Evolutionary conservation across 1,140 invertebrate species (phyloP).

Genomic region (Heliconius melpomene): DNA sequence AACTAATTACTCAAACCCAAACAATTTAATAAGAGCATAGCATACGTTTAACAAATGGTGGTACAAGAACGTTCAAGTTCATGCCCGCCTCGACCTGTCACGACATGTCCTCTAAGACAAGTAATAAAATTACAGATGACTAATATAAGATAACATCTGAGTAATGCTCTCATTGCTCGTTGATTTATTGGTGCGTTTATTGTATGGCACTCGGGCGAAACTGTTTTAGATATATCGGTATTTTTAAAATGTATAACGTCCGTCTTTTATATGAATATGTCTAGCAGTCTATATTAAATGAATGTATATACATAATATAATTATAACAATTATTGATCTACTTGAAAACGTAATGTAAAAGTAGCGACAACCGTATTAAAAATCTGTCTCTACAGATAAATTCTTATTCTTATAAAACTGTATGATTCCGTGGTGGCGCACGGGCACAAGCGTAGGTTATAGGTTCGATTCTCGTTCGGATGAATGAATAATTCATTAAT

Average conservation of each 20-base stretch:
- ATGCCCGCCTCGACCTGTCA: conserved; percentile 69
- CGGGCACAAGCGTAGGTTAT: no score
- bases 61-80: conserved; percentile 66
- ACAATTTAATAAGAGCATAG: conserved; percentile 47
- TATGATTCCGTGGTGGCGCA: no score
- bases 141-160: conserved; percentile 55
- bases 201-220: conserved; percentile 23
- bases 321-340: no score
- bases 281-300: background rate
- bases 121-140: conserved; percentile 65
- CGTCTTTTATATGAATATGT: background rate
- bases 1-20: conserved; percentile 60
- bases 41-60: conserved; percentile 60
- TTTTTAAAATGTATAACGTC: background rate
- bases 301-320: background rate
- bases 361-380: no score
- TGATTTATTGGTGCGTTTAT: conserved; percentile 59
- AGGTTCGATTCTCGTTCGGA: no score
- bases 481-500: no score
- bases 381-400: no score
- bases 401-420: no score
- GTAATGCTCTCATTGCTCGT: conserved; percentile 54
- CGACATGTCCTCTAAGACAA: conserved; percentile 62
- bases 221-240: conserved; percentile 8
- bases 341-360: no score